Evolutionary conservation across 2,113 vertebrate genomes (phyloP).

Genomic region (Cichladusa arquata): DNA sequence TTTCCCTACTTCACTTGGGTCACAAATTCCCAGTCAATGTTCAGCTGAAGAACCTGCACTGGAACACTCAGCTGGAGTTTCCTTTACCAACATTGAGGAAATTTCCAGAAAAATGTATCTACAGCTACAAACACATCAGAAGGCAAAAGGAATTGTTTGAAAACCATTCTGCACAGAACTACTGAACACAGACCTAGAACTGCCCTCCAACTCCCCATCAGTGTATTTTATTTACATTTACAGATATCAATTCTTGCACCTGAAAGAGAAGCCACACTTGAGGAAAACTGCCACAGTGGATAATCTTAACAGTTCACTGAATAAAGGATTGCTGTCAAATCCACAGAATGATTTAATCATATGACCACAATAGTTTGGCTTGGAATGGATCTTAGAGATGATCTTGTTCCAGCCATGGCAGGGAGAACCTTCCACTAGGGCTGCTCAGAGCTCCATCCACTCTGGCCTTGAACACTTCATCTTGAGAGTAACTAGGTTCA

Average conservation of each 20-base stretch:
- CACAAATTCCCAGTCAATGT: background rate
- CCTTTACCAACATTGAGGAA: background rate
- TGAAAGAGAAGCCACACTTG: background rate
- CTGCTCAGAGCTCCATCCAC: background rate
- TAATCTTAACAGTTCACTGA: background rate
- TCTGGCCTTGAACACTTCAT: background rate
- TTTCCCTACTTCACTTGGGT: background rate
- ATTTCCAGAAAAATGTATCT: background rate
- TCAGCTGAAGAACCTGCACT: background rate
- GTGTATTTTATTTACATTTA: background rate
- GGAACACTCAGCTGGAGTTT: background rate
- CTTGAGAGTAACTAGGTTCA: background rate
- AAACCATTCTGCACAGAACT: background rate
- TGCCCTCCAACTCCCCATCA: background rate
- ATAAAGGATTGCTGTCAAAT: background rate
- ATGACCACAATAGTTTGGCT: background rate
- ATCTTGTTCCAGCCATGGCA: background rate
- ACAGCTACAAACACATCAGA: background rate
- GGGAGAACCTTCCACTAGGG: background rate
- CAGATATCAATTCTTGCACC: accelerated
- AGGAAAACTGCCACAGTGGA: background rate
- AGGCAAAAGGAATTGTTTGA: background rate
- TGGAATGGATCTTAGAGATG: background rate
- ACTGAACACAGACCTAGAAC: background rate
- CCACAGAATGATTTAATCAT: accelerated